Evolutionary conservation across 2,113 vertebrate species (phyloP), one percentile per base, ranked within the genome.

Genomic region (rabbit (Oryctolagus cuniculus)): DNA sequence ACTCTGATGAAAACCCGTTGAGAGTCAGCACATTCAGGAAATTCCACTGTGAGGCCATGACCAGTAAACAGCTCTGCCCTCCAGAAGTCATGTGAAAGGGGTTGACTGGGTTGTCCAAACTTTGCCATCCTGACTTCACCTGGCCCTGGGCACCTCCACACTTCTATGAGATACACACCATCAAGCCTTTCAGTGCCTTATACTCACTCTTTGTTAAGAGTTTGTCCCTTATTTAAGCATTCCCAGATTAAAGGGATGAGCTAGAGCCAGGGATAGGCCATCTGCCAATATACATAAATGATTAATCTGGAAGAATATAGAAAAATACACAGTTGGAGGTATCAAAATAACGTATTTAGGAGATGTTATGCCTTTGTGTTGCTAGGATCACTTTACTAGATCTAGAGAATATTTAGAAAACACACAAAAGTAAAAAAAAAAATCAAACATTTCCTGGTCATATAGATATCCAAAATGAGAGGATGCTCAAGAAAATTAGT

Each of bases 381-480:
- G 24, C 2, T 29, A 67, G 36, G 34, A 53, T 75, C 63, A 66
- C n/a, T 44, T 13, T 87, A 19, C 34, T 55, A n/a, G 58, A 51
- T 53, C 11, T 90, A 29, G 34, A 53, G 80, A 72, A 22, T n/a
- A 44, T 53, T 27, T 10, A 90, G 49, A 95, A 96, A 96, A 92
- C 29, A 58, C 6, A 19, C 53, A 66, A 51, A 51, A 13, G 21
- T 13, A 38, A 75, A 51, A 44, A 53, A 51, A 19, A 53, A 63
- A 22, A 19, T 34, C 73, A 53, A 93, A 44, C 11, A 61, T 89
- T 87, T 93, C 87, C 55, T 87, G n/a, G 58, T 44, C 81, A 31
- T 34, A 29, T 51, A 38, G 25, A 81, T 91, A 24, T 12, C 15
- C 55, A 4, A 86, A 87, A 53, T n/a, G 24, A 92, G 49, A 85